phyloP scores from a whole-genome alignment of 2,888 invertebrate genomes.

The Tinea pellionella region DNA sequence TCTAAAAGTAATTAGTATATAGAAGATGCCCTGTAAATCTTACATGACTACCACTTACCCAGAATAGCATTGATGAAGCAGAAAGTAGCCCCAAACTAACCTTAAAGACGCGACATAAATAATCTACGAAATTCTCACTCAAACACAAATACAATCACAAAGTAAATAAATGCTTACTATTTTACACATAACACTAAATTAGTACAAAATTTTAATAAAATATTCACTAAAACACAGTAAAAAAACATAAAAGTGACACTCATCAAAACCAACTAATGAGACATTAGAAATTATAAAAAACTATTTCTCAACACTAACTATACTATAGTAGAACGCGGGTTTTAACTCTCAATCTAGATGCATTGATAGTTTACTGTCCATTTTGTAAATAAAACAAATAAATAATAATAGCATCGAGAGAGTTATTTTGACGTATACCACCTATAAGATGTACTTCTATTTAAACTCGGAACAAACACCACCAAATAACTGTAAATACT shows the following conservation, averaged over 20 bases:
- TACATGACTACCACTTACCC: slow-evolving; percentile 4
- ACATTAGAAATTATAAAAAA: background rate
- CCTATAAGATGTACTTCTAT: too few species aligned
- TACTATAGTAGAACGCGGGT: background rate
- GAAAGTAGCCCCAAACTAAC: background rate
- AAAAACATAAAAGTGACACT: background rate
- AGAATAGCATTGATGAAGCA: background rate
- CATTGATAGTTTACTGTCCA: background rate
- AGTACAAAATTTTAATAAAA: background rate
- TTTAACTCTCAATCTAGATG: background rate
- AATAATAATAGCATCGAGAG: background rate
- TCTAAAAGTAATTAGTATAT: too few species aligned
- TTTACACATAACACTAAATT: background rate
- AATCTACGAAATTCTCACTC: background rate
- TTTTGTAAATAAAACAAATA: background rate
- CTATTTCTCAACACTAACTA: background rate
- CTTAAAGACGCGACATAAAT: background rate
- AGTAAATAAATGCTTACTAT: background rate
- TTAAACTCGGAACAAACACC: too few species aligned
- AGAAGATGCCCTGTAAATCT: background rate
- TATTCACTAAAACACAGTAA: background rate
- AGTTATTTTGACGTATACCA: background rate
- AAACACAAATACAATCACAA: background rate
- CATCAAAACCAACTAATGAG: background rate
- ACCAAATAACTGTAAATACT: too few species aligned